Evolutionary conservation across 2,113 vertebrate genomes (phyloP).

Genomic region (Gavialis gangeticus): DNA sequence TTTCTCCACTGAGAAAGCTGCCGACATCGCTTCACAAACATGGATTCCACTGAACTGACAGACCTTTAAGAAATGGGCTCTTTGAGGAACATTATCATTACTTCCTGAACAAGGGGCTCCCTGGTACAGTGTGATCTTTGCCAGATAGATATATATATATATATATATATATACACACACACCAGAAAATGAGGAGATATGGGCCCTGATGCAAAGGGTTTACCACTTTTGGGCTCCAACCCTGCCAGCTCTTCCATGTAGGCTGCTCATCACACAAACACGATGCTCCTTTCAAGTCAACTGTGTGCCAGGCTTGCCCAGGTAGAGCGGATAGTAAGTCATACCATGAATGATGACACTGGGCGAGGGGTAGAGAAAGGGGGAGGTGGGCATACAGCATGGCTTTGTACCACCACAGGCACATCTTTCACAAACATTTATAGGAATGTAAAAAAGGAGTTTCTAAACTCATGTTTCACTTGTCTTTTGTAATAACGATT

Average conservation of each 20-base stretch:
- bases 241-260: not conserved
- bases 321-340: not conserved
- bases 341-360: not conserved
- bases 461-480: not conserved
- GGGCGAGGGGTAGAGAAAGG: slow-evolving; percentile 4
- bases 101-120: slow-evolving; percentile 36
- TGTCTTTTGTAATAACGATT: not conserved
- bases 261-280: not conserved
- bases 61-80: slow-evolving; percentile 37
- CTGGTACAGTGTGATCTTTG: not conserved
- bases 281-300: not conserved
- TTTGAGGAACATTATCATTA: slow-evolving; percentile 26
- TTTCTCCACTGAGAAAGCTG: not conserved
- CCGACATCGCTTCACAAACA: not conserved
- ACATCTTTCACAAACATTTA: not conserved
- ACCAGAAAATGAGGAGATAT: slow-evolving; percentile 31
- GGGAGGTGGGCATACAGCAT: not conserved
- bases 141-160: slow-evolving; percentile 73
- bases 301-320: not conserved
- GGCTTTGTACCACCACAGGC: not conserved
- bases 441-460: not conserved
- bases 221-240: not conserved
- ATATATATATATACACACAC: too few relatives aligned
- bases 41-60: not conserved
- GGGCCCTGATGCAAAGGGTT: slow-evolving; percentile 2